These are phyloP conservation scores for Indicator maculatus DNA, from an alignment of 2,113 vertebrate species.

Conservation along the genomic window DNA sequence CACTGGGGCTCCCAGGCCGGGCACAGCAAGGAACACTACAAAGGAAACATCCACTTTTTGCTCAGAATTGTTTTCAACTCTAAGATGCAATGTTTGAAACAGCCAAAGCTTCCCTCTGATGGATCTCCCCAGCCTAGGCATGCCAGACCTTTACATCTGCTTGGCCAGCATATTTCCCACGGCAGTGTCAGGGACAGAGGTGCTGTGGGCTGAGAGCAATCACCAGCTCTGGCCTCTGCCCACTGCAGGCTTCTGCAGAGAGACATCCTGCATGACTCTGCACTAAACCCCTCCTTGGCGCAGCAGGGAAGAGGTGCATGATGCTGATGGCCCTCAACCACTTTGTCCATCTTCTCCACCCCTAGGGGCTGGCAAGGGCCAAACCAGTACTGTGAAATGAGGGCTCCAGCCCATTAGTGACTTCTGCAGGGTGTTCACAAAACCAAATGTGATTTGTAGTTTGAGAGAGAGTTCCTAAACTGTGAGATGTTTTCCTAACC, in stretches of 20 bases:
- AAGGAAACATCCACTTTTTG: not conserved
- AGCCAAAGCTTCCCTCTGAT: not conserved
- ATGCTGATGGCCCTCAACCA: not conserved
- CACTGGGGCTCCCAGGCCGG: not conserved
- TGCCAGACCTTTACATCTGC: not conserved
- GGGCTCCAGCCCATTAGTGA: not conserved
- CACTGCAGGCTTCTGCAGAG: fast-evolving
- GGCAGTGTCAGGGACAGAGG: not conserved
- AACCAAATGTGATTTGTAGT: not conserved
- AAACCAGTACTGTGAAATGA: not conserved
- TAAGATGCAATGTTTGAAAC: not conserved
- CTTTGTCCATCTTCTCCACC: not conserved
- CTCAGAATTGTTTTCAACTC: not conserved
- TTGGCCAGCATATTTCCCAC: not conserved
- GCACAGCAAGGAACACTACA: not conserved
- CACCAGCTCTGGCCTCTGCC: not conserved
- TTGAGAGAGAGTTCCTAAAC: not conserved
- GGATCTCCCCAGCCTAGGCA: not conserved
- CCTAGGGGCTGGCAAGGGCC: not conserved
- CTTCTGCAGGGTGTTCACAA: not conserved
- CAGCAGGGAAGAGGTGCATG: not conserved
- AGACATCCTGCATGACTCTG: not conserved
- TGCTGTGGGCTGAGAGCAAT: not conserved
- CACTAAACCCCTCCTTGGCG: not conserved
- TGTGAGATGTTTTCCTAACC: not conserved